Percentiles rank a stretch among this genome's conserved stretches.
phyloP scores from a whole-genome alignment of 2,113 vertebrate species.

The Pachypanchax playfairii region DNA sequence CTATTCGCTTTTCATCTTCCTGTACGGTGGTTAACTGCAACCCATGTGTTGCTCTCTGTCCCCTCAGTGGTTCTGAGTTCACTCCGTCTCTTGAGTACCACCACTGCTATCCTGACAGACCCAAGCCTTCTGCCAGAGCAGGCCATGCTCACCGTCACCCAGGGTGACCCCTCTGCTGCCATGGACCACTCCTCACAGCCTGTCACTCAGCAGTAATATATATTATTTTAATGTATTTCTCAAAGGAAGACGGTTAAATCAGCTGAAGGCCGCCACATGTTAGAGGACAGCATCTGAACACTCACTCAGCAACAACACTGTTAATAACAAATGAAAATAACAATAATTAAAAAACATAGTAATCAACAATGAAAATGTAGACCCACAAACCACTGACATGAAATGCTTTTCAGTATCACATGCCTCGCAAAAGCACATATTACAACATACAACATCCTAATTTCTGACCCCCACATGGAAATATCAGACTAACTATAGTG shows the following conservation, averaged over 20 bases:
- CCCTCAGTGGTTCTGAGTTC: constrained; percentile 89
- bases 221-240: constrained; percentile 38
- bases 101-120: constrained; percentile 91
- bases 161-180: constrained; percentile 56
- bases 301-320: constrained; percentile 3
- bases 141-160: constrained; percentile 84
- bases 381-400: constrained; percentile 11
- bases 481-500: too few relatives aligned
- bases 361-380: constrained; percentile 36
- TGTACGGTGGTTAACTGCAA: too few relatives aligned
- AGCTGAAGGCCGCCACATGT: neutral
- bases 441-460: neutral
- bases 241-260: neutral
- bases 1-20: too few relatives aligned
- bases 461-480: too few relatives aligned
- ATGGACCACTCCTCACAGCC: constrained; percentile 70
- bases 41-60: neutral
- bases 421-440: too few relatives aligned
- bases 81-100: constrained; percentile 92
- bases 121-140: constrained; percentile 88
- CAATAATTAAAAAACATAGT: constrained; percentile 34
- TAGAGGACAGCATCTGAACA: neutral
- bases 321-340: constrained; percentile 4
- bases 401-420: too few relatives aligned
- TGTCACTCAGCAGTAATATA: constrained; percentile 28